Conservation (phyloP, 2,113 vertebrate species). For the Fukomys damarensis region DNA sequence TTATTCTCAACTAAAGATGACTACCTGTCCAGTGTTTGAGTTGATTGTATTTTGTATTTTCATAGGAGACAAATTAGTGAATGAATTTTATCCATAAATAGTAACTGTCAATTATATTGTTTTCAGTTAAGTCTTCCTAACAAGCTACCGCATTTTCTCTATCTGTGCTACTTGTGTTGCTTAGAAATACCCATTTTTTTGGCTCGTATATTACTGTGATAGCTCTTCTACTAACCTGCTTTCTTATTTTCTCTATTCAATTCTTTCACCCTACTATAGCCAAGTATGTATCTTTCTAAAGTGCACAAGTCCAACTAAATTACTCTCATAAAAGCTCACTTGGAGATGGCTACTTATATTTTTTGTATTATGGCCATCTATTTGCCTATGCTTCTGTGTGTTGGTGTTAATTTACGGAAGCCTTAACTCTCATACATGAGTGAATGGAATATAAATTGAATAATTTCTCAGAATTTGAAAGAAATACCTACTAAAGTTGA, state of each 20-base stretch:
- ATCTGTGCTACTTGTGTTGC: not conserved
- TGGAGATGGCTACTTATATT: not conserved
- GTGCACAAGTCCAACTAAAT: not conserved
- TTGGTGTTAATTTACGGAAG: slow-evolving; percentile 20
- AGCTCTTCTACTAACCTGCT: not conserved
- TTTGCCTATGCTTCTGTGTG: not conserved
- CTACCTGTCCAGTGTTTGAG: not conserved
- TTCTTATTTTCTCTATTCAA: not conserved
- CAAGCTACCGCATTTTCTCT: not conserved
- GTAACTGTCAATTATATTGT: not conserved
- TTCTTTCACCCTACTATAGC: not conserved
- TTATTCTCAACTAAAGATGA: not conserved
- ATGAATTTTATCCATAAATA: not conserved
- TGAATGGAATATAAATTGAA: not conserved
- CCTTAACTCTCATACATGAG: not conserved
- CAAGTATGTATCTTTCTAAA: not conserved
- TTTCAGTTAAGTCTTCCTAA: not conserved
- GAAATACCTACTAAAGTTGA: not conserved
- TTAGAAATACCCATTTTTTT: not conserved
- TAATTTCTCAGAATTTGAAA: slow-evolving; percentile 27
- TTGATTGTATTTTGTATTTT: slow-evolving; percentile 14
- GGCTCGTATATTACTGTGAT: not conserved
- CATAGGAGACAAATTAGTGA: not conserved
- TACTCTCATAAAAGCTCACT: not conserved
- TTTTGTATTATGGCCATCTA: not conserved